Evolutionary conservation across 2,888 invertebrate species (phyloP).

Genomic region (Dasypolia templi): DNA sequence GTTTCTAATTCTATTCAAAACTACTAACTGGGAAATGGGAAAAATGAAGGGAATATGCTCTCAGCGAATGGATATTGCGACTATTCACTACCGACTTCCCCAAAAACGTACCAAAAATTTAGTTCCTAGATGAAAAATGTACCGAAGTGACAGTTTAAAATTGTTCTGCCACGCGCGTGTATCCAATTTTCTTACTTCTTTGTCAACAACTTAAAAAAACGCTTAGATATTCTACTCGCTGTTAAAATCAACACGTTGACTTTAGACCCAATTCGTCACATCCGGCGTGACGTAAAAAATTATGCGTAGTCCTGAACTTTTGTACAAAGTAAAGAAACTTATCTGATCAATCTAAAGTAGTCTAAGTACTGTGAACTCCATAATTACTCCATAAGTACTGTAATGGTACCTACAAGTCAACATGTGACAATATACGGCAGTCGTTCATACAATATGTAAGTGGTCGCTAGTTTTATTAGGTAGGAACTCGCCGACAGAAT

Average conservation of each 20-base stretch:
- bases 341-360: slow-evolving; percentile 45
- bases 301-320: slow-evolving; percentile 26
- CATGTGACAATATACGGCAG: slow-evolving; percentile 5
- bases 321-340: slow-evolving; percentile 26
- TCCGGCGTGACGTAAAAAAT: slow-evolving; percentile 43
- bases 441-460: slow-evolving; percentile 36
- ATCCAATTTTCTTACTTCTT: slow-evolving; percentile 31
- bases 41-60: not conserved
- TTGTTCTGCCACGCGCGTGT: slow-evolving; percentile 17
- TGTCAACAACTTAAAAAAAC: slow-evolving; percentile 9
- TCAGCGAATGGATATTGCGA: slow-evolving; percentile 14
- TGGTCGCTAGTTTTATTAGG: slow-evolving; percentile 52
- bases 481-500: slow-evolving; percentile 43
- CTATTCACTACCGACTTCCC: slow-evolving; percentile 20
- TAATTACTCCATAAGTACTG: slow-evolving; percentile 32
- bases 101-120: slow-evolving; percentile 43
- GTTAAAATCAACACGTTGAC: slow-evolving; percentile 14
- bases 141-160: slow-evolving; percentile 42
- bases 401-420: slow-evolving; percentile 4
- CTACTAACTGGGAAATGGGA: not conserved
- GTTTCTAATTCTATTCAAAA: too few species aligned
- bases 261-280: slow-evolving; percentile 19
- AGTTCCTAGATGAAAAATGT: slow-evolving; percentile 42
- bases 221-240: slow-evolving; percentile 3
- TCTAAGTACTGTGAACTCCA: slow-evolving; percentile 17